A percentile compares a stretch with the other conserved stretches of the same genome.
These are phyloP conservation scores for Vollenhovia emeryi DNA, from an alignment of 1,140 invertebrate genomes.

Conservation along the genomic window DNA sequence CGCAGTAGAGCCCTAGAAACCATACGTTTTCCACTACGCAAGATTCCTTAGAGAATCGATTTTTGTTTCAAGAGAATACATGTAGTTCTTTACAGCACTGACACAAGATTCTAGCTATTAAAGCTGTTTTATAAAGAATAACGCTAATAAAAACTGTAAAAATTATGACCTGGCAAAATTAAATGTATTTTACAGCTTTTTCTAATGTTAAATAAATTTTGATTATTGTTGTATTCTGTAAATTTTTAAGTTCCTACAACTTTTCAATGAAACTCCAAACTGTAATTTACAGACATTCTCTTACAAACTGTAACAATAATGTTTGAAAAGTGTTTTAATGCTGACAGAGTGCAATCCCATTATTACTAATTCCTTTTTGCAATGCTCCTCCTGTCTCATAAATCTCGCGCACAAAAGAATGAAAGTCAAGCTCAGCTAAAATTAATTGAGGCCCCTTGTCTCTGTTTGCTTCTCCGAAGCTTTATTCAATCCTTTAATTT, in stretches of 20 bases:
- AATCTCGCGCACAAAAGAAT: slow-evolving; percentile 23
- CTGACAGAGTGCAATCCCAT: slow-evolving; percentile 17
- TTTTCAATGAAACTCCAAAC: background rate
- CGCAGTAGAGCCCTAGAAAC: background rate
- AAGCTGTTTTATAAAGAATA: background rate
- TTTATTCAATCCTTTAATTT: slow-evolving; percentile 14
- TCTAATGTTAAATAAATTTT: background rate
- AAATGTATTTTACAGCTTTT: background rate
- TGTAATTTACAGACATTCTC: background rate
- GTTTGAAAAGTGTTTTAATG: slow-evolving; percentile 28
- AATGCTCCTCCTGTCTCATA: background rate
- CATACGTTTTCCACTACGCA: background rate
- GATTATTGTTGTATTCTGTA: background rate
- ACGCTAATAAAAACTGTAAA: background rate
- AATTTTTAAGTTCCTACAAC: background rate
- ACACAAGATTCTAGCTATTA: background rate
- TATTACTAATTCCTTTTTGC: slow-evolving; percentile 20
- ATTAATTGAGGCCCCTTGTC: slow-evolving; percentile 33
- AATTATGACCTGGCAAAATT: background rate
- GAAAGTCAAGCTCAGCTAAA: slow-evolving; percentile 11
- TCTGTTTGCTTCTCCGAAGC: background rate
- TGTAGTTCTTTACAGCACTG: background rate
- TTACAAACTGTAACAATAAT: slow-evolving; percentile 14
- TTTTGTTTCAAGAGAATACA: background rate
- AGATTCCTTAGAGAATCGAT: slow-evolving; percentile 24